These are phyloP conservation scores for Agrochola circellaris DNA, from an alignment of 2,888 invertebrate species.

Conservation along the genomic window DNA sequence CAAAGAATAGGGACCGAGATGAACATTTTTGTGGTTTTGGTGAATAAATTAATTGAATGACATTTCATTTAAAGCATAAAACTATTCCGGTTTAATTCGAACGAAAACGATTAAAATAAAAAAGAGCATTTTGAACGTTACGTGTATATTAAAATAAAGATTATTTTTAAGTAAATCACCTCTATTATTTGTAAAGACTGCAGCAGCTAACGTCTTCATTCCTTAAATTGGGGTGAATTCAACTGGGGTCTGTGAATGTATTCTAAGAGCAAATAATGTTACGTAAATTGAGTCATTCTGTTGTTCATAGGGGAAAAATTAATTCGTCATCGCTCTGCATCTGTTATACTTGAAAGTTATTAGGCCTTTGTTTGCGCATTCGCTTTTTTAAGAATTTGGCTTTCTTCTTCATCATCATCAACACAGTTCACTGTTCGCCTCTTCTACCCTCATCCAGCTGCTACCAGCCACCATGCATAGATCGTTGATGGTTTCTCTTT, in stretches of 20 bases:
- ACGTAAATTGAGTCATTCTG: conserved; percentile 43
- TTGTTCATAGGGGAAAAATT: conserved; percentile 31
- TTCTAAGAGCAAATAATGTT: conserved; percentile 44
- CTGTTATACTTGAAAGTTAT: conserved; percentile 9
- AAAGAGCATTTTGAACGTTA: not conserved
- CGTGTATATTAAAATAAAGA: not conserved
- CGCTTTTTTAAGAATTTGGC: not conserved
- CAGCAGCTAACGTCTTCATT: conserved; percentile 35
- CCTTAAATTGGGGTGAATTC: conserved; percentile 40
- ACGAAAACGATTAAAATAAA: not conserved
- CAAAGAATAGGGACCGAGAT: conserved; percentile 10
- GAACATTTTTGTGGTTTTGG: conserved; percentile 10
- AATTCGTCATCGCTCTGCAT: conserved; percentile 9
- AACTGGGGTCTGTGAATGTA: conserved; percentile 36
- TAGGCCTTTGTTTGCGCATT: not conserved
- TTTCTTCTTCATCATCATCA: not conserved
- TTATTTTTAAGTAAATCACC: not conserved
- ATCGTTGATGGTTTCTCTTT: not conserved
- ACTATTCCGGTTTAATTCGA: not conserved
- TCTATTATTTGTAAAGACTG: not conserved
- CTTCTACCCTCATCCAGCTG: not conserved
- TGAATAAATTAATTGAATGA: conserved; percentile 19
- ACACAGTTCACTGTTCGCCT: not conserved
- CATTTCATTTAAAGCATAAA: conserved; percentile 9
- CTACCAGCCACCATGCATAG: not conserved